Evolutionary conservation across 2,797 vertebrate species (phyloP).

Genomic region (Acipenser transmontanus): DNA sequence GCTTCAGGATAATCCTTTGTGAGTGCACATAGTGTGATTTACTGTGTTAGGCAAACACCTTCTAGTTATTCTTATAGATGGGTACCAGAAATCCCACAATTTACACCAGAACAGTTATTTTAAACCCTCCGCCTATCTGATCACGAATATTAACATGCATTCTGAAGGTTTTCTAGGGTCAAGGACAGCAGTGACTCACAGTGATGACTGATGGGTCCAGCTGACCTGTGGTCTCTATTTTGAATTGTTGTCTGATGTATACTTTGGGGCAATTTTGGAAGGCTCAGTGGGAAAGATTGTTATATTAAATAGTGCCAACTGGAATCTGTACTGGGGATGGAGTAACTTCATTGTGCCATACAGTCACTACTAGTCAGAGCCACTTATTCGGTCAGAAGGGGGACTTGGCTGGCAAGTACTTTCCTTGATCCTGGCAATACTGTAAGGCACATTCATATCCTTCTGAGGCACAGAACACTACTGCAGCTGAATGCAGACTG

Average conservation of each 20-base stretch:
- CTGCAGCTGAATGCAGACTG: too few relatives aligned
- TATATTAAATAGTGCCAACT: slow-evolving; percentile 51
- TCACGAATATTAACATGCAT: slow-evolving; percentile 57
- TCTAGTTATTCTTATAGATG: too few relatives aligned
- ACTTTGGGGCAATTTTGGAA: slow-evolving; percentile 44
- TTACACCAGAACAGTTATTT: too few relatives aligned
- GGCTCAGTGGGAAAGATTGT: slow-evolving; percentile 30
- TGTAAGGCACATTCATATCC: slow-evolving; percentile 40
- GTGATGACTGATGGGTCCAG: slow-evolving; percentile 65
- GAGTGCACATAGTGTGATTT: too few relatives aligned
- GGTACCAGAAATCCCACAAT: too few relatives aligned
- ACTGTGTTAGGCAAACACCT: too few relatives aligned
- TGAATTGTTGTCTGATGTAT: slow-evolving; percentile 57
- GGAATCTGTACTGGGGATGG: slow-evolving; percentile 26
- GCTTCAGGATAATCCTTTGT: too few relatives aligned
- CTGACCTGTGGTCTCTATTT: slow-evolving; percentile 58
- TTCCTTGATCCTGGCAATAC: slow-evolving; percentile 34
- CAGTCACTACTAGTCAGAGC: slow-evolving; percentile 10
- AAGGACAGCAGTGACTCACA: slow-evolving; percentile 60
- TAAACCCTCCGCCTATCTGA: slow-evolving; percentile 37
- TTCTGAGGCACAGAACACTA: slow-evolving; percentile 20
- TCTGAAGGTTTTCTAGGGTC: slow-evolving; percentile 34
- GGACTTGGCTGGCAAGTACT: slow-evolving; percentile 10
- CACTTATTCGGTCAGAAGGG: slow-evolving; percentile 36
- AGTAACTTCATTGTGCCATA: too few relatives aligned